phyloP scores from a whole-genome alignment of 2,888 invertebrate species.

The Parnassius smintheus region DNA sequence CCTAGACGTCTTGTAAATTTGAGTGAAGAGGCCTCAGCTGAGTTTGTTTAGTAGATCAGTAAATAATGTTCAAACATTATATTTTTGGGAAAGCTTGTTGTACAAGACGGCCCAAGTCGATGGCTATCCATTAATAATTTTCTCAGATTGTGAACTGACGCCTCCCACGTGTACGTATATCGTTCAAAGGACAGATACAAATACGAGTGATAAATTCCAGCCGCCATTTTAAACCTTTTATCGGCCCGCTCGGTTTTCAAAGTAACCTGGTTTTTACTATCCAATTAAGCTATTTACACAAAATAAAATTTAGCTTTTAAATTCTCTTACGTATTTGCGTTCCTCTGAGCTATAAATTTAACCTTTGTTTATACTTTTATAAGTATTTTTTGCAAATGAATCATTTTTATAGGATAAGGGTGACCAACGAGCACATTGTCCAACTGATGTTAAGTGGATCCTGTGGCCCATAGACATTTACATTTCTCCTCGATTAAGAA shows the following conservation, averaged over 20 bases:
- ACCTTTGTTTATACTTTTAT: neutral
- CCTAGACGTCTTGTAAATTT: too few species aligned
- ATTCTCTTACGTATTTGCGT: conserved; percentile 1
- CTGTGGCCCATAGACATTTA: too few species aligned
- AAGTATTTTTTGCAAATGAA: neutral
- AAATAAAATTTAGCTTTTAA: conserved; percentile 3
- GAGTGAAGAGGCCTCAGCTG: too few species aligned
- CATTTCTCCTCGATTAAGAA: too few species aligned
- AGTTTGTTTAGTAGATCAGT: neutral
- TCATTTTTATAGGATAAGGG: neutral
- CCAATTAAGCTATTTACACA: conserved; percentile 26
- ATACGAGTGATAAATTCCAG: conserved; percentile 42
- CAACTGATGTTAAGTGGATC: too few species aligned
- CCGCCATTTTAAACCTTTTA: conserved; percentile 41
- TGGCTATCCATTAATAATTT: conserved; percentile 38
- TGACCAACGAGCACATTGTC: too few species aligned
- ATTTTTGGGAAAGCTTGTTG: neutral
- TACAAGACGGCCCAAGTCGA: conserved; percentile 17
- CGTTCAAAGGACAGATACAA: conserved; percentile 40
- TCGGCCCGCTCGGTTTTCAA: conserved; percentile 33
- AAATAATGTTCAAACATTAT: conserved; percentile 1
- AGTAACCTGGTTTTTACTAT: conserved; percentile 18
- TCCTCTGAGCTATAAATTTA: neutral
- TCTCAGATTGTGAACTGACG: conserved; percentile 35
- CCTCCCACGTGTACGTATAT: conserved; percentile 31